phyloP scores from a whole-genome alignment of 2,797 vertebrate species.

The Chromis chromis region DNA sequence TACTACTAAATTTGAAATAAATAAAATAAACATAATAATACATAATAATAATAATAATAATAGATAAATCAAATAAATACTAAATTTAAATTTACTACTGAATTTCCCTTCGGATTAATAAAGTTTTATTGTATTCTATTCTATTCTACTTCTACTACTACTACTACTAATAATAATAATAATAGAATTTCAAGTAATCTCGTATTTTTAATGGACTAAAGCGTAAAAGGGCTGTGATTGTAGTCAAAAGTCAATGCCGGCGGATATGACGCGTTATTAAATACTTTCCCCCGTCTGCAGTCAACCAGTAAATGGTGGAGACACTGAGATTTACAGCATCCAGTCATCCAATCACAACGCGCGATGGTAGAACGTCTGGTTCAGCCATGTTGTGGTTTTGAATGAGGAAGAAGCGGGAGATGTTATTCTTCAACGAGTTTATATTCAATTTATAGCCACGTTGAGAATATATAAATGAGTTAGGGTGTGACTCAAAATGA shows the following conservation, averaged over 20 bases:
- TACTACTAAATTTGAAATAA: too few relatives aligned
- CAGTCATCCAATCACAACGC: slow-evolving; percentile 75
- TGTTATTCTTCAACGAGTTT: slow-evolving; percentile 82
- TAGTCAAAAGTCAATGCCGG: background rate
- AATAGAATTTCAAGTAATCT: too few relatives aligned
- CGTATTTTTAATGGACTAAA: too few relatives aligned
- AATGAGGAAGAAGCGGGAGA: slow-evolving; percentile 92
- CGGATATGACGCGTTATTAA: slow-evolving; percentile 56
- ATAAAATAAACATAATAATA: too few relatives aligned
- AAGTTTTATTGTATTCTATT: too few relatives aligned
- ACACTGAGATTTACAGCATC: slow-evolving; percentile 47
- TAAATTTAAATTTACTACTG: too few relatives aligned
- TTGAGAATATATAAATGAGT: slow-evolving; percentile 37
- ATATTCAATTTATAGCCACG: slow-evolving; percentile 69
- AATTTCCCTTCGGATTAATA: too few relatives aligned
- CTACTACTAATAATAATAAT: too few relatives aligned
- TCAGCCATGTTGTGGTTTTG: slow-evolving; percentile 91
- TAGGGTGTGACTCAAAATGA: slow-evolving; percentile 57
- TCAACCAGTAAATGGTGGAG: slow-evolving; percentile 61
- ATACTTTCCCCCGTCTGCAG: slow-evolving; percentile 16
- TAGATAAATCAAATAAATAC: too few relatives aligned
- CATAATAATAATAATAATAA: too few relatives aligned
- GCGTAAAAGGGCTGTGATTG: too few relatives aligned
- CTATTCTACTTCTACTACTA: too few relatives aligned
- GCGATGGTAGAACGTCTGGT: slow-evolving; percentile 43